Evolutionary conservation across 2,113 vertebrate genomes (phyloP).

Genomic region (Crocuta crocuta): DNA sequence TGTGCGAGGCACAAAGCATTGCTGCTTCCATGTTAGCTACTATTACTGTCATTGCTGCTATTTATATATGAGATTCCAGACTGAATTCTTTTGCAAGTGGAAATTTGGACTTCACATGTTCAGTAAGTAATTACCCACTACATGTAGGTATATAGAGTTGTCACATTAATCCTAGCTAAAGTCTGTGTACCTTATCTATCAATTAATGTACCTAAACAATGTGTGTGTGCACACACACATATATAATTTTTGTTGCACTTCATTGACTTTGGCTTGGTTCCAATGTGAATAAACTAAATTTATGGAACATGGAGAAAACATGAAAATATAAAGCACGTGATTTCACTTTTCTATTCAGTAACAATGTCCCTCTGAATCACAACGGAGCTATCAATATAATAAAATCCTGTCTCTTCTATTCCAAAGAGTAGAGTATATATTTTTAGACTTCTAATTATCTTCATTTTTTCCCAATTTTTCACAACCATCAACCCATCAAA

Average conservation of each 20-base stretch:
- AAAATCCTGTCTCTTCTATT: not conserved
- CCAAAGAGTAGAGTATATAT: not conserved
- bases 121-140: not conserved
- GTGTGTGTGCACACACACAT: not conserved
- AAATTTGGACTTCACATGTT: slow-evolving; percentile 24
- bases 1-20: no score
- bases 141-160: not conserved
- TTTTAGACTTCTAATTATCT: not conserved
- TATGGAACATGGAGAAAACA: slow-evolving; percentile 34
- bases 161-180: slow-evolving; percentile 15
- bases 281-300: not conserved
- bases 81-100: not conserved
- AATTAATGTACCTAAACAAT: not conserved
- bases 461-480: not conserved
- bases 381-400: not conserved
- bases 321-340: not conserved
- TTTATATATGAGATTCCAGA: not conserved
- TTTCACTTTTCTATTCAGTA: slow-evolving; percentile 26
- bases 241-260: not conserved
- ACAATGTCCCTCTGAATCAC: not conserved
- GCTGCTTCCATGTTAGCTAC: not conserved
- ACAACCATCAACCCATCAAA: not conserved
- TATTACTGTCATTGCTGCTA: not conserved
- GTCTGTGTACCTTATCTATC: not conserved
- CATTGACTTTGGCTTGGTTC: not conserved